Evolutionary conservation across 2,113 vertebrate genomes (phyloP).

Genomic region (Galeopterus variegatus): DNA sequence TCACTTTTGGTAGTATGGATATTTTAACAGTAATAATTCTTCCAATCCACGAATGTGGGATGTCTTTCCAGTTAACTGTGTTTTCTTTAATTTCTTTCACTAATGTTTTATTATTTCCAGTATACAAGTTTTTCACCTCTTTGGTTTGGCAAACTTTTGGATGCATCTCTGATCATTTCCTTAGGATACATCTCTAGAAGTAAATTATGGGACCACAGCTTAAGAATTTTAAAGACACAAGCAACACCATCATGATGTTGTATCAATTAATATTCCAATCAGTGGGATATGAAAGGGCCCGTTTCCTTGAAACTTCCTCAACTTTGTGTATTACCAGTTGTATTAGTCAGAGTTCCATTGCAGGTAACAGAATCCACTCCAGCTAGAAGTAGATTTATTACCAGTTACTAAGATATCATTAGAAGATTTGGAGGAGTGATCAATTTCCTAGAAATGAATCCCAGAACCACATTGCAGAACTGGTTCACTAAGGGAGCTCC

Average conservation of each 20-base stretch:
- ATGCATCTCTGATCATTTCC: neutral
- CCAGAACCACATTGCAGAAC: neutral
- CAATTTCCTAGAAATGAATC: neutral
- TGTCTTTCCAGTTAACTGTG: no score
- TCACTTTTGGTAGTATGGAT: no score
- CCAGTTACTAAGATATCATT: neutral
- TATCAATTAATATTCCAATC: neutral
- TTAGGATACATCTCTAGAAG: neutral
- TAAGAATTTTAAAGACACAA: neutral
- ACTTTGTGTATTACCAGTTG: neutral
- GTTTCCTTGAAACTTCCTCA: neutral
- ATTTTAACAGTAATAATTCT: no score
- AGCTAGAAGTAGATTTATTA: neutral
- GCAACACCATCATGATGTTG: neutral
- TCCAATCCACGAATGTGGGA: no score
- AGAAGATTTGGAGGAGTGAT: neutral
- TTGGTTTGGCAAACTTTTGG: neutral
- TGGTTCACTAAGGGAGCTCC: neutral
- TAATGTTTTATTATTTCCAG: no score
- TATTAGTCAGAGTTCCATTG: neutral
- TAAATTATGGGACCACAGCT: neutral
- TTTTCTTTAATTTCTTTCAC: no score
- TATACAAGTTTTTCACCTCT: no score
- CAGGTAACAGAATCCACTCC: neutral
- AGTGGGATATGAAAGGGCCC: neutral